phyloP scores from a whole-genome alignment of 2,888 invertebrate genomes.

The Thecocarcelia acutangulata region DNA sequence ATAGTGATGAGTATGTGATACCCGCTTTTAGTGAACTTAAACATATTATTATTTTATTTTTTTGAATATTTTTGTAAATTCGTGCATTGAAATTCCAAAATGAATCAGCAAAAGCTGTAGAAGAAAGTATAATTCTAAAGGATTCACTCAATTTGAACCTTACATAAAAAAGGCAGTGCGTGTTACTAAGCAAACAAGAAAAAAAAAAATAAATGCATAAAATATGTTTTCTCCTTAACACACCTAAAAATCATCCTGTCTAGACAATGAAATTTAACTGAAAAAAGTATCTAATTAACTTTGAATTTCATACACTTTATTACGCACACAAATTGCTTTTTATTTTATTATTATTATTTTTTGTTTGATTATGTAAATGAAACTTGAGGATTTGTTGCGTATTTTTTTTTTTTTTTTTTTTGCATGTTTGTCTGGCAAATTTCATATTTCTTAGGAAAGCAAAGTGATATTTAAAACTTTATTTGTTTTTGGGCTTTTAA shows the following conservation, averaged over 20 bases:
- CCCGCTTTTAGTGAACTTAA: too few species aligned
- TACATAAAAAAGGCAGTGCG: not conserved
- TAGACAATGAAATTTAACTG: slow-evolving; percentile 52
- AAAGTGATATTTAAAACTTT: slow-evolving; percentile 55
- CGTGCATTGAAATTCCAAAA: too few species aligned
- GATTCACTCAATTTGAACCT: too few species aligned
- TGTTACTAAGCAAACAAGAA: slow-evolving; percentile 1
- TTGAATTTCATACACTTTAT: slow-evolving; percentile 50
- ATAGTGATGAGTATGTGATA: too few species aligned
- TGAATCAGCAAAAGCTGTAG: too few species aligned
- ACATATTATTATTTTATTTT: too few species aligned
- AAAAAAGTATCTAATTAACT: slow-evolving; percentile 65
- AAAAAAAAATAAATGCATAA: not conserved
- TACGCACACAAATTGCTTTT: slow-evolving; percentile 52
- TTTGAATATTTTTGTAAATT: too few species aligned
- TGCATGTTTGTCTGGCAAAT: slow-evolving; percentile 1
- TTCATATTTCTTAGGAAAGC: slow-evolving; percentile 56
- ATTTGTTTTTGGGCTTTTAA: not conserved
- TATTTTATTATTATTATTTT: not conserved
- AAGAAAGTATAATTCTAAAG: too few species aligned
- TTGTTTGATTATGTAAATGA: slow-evolving; percentile 44
- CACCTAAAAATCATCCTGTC: slow-evolving; percentile 55
- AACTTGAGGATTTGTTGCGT: slow-evolving; percentile 35
- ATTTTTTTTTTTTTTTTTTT: not conserved
- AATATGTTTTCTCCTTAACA: slow-evolving; percentile 5